Base-by-base conservation (phyloP, 30 jellyfish, hydroid and myxozoan species). In the Pelagia noctiluca region DNA sequence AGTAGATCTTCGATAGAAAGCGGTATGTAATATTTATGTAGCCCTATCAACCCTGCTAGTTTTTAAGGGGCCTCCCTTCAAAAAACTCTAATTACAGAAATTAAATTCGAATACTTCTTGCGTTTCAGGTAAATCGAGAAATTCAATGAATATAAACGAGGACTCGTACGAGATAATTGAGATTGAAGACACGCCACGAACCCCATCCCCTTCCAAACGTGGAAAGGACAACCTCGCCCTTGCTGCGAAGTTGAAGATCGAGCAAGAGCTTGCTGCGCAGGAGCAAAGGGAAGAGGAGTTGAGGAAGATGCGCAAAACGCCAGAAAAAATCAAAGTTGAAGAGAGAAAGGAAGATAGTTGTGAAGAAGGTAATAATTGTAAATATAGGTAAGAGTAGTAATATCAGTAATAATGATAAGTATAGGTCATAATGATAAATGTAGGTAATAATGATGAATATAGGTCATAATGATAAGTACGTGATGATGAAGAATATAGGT, bases 1-100 rank as follows among this genome's bases (percentile, higher is more conserved):
- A 80, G 91, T 35, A 80, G 91, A 50, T 63, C 75, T 34, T 68
- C 86, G 33, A 50, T 66, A 1, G 65, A 42, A 33, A 86, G 62
- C n/a, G n/a, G n/a, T n/a, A n/a, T n/a, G n/a, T n/a, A n/a, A n/a
- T n/a, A n/a, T n/a, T n/a, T n/a, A n/a, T n/a, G n/a, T n/a, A n/a
- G n/a, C n/a, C n/a, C n/a, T n/a, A n/a, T n/a, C n/a, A n/a, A n/a
- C n/a, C n/a, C n/a, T n/a, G n/a, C n/a, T n/a, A n/a, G n/a, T n/a
- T n/a, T n/a, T n/a, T n/a, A n/a, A n/a, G n/a, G n/a, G n/a, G n/a
- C n/a, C n/a, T n/a, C n/a, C n/a, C n/a, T n/a, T n/a, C n/a, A n/a
- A n/a, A n/a, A n/a, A n/a, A n/a, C n/a, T n/a, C n/a, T n/a, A n/a
- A n/a, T n/a, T n/a, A n/a, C n/a, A n/a, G n/a, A n/a, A n/a, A n/a